Conservation (phyloP, 92 coral and sea anemone species). For the Pocillopora grandis region DNA sequence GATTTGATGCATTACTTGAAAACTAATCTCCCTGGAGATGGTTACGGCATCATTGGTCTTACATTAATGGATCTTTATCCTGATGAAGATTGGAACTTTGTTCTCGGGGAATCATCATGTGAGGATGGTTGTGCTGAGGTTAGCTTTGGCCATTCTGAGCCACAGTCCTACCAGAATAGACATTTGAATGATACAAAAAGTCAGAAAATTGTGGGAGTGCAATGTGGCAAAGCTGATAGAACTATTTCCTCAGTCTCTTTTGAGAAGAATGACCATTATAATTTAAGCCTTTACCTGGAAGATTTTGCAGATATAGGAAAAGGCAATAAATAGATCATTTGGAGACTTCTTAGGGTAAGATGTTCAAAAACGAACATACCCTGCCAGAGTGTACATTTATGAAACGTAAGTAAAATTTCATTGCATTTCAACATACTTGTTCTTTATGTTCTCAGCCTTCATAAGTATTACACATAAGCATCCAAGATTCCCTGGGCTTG, state of each 20-base stretch:
- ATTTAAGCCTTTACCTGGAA: not conserved
- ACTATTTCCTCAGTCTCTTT: not conserved
- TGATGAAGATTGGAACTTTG: constrained; percentile 85
- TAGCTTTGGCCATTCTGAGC: constrained; percentile 92
- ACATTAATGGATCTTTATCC: constrained; percentile 92
- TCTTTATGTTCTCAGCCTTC: too few species aligned
- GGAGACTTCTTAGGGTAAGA: constrained; percentile 85
- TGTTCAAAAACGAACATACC: too few species aligned
- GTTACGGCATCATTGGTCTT: constrained; percentile 77
- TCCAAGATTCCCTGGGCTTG: too few species aligned
- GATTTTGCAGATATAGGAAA: constrained; percentile 40
- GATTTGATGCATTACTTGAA: constrained; percentile 77
- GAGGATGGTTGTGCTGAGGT: constrained; percentile 88
- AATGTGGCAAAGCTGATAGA: not conserved
- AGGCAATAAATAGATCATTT: constrained; percentile 57
- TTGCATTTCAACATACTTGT: not conserved
- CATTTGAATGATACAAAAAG: not conserved
- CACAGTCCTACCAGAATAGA: constrained; percentile 30
- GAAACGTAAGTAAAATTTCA: not conserved
- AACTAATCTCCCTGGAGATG: constrained; percentile 66
- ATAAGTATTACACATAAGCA: too few species aligned
- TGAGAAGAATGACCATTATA: not conserved
- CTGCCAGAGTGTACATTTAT: too few species aligned
- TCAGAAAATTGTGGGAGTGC: not conserved
- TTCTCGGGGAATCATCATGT: constrained; percentile 92